Evolutionary conservation across 2,113 vertebrate species (phyloP).

Genomic region (Ctenodactylus gundi): DNA sequence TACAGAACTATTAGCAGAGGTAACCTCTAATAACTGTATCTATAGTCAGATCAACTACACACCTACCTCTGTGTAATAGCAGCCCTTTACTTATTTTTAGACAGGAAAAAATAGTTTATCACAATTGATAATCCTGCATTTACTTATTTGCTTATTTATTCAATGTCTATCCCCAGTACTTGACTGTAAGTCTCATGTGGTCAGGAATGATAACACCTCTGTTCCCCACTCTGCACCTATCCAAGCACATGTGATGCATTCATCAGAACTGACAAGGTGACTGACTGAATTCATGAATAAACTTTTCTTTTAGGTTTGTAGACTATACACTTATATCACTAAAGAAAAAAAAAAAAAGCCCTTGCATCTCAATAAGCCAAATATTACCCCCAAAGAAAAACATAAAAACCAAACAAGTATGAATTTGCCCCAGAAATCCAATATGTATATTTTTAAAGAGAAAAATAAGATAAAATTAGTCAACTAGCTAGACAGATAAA

Average conservation of each 20-base stretch:
- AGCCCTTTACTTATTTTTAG: conserved; percentile 10
- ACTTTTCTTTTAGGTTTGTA: not conserved
- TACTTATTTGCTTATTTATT: conserved; percentile 26
- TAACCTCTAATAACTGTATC: not conserved
- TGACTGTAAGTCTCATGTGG: not conserved
- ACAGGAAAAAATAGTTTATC: not conserved
- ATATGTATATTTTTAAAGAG: not conserved
- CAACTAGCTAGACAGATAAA: not conserved
- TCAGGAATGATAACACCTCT: conserved; percentile 38
- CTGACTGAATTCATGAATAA: conserved; percentile 5
- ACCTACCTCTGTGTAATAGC: not conserved
- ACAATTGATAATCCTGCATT: conserved; percentile 14
- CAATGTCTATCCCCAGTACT: not conserved
- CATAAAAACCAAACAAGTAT: not conserved
- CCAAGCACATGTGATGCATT: not conserved
- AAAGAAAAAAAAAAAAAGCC: not conserved
- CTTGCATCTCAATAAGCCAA: not conserved
- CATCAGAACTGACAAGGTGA: not conserved
- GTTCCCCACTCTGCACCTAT: not conserved
- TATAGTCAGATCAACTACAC: not conserved
- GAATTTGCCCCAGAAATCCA: not conserved
- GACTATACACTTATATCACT: not conserved
- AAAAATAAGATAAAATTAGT: not conserved
- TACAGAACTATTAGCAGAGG: not conserved
- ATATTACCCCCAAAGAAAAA: not conserved